These are phyloP conservation scores for Castor canadensis DNA, from an alignment of 2,113 vertebrate species.

Conservation along the genomic window DNA sequence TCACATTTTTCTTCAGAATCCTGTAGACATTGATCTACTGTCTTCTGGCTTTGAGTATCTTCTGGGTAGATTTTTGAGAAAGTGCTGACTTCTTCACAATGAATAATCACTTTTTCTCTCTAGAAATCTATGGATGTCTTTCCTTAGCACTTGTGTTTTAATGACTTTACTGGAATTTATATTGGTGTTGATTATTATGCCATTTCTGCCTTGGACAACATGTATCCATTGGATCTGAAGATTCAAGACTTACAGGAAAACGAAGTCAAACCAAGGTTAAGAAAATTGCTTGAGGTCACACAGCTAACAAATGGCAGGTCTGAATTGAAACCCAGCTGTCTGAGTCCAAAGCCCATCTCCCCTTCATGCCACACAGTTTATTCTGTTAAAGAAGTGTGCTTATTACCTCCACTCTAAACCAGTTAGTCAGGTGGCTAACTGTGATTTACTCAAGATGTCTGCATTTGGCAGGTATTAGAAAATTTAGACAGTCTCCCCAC, in stretches of 20 bases:
- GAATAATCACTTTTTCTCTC: neutral
- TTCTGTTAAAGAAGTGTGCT: neutral
- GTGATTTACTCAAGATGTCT: neutral
- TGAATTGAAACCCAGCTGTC: neutral
- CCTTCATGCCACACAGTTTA: neutral
- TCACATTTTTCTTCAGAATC: constrained; percentile 1
- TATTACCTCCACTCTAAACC: neutral
- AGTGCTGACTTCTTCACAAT: neutral
- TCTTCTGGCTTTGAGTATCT: neutral
- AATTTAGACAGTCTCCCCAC: neutral
- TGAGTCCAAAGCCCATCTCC: neutral
- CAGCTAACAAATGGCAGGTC: neutral
- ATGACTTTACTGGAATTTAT: neutral
- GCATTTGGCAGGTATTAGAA: neutral
- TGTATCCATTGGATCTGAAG: constrained; percentile 14
- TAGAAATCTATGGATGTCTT: neutral
- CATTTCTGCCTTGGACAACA: constrained; percentile 1
- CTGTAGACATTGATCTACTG: neutral
- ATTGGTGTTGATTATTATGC: neutral
- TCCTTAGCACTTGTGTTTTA: neutral
- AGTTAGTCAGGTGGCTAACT: neutral
- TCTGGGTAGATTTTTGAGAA: neutral
- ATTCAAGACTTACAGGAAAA: neutral
- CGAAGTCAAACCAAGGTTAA: neutral
- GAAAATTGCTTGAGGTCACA: neutral